Evolutionary conservation across 2,113 vertebrate species (phyloP), one percentile per base, ranked within the genome.

Genomic region (Cyprinodon variegatus): DNA sequence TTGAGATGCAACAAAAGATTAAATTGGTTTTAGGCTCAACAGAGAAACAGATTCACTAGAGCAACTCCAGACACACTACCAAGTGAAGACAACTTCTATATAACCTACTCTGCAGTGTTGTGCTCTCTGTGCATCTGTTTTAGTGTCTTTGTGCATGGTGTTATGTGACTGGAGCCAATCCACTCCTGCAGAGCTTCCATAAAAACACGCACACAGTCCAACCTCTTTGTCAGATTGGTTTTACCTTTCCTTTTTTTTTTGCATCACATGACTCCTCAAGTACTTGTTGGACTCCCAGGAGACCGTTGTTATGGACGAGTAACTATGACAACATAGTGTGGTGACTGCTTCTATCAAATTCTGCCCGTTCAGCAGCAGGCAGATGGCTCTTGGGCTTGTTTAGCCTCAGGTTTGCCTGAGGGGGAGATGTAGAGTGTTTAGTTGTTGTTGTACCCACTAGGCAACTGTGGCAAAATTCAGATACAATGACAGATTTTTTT

Each of bases 281-380:
- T 68, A 67, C 79, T 62, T 37, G 78, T 66, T 70, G 15, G 64
- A 83, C 64, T 83, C 83, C 84, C 82, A 60, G 78, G 88, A 89
- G 75, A 89, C 80, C 17, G 87, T 91, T 85, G 87, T 90, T 84
- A 90, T 76, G 83, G 84, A 46, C 81, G 50, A 45, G 87, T 88
- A 82, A 82, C 87, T 70, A 29, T 88, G 90, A 83, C 89, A 86
- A 89, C 70, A 8, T 39, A 71, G 71, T 61, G 65, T 77, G 60
- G 67, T 68, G 70, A 65, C 36, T 11, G 70, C 72, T 46, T 74
- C 57, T 2, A 65, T 61, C 70, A 66, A 76, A 68, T 77, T 76
- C 46, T 37, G 68, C 74, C 64, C 2, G 13, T 68, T 72, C 3
- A 29, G 48, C 3, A 29, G 48, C 43, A 62, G 78, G 11, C 72